A percentile compares a stretch with the other conserved stretches of the same genome.
Evolutionary conservation across 2,113 vertebrate genomes (phyloP).

Genomic region (Nettapus auritus): DNA sequence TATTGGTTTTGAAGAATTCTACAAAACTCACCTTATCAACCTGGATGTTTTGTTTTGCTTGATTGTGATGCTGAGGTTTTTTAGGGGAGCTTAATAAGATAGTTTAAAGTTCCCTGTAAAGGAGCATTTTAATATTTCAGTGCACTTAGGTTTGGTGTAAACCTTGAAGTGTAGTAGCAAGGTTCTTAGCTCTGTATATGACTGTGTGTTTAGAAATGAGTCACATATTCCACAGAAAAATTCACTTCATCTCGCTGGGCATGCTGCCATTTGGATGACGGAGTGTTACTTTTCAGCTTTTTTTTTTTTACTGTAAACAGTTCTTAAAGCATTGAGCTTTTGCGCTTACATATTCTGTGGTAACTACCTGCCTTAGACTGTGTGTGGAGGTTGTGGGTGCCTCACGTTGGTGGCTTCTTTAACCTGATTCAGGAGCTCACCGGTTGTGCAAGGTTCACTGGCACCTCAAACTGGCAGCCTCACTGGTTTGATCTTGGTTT

Average conservation of each 20-base stretch:
- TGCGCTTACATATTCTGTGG: neutral
- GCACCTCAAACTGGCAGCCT: neutral
- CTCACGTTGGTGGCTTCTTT: neutral
- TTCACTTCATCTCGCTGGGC: neutral
- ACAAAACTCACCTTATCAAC: neutral
- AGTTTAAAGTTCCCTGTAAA: neutral
- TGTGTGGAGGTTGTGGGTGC: slow-evolving; percentile 29
- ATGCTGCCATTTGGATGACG: neutral
- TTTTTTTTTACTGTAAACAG: slow-evolving; percentile 39
- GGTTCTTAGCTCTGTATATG: neutral
- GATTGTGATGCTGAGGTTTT: neutral
- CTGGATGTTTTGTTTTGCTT: neutral
- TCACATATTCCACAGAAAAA: slow-evolving; percentile 38
- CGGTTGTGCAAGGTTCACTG: neutral
- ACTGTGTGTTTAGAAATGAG: neutral
- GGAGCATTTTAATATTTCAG: neutral
- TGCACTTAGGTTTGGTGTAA: neutral
- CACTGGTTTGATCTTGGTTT: neutral
- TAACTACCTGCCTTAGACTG: neutral
- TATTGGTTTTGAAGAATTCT: neutral
- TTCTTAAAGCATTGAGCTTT: neutral
- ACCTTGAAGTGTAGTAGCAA: neutral
- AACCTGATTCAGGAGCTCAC: neutral
- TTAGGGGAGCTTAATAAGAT: neutral
- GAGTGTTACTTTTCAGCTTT: neutral